Conservation (phyloP, 2,888 invertebrate genomes). For the Andricus quercusramuli region DNA sequence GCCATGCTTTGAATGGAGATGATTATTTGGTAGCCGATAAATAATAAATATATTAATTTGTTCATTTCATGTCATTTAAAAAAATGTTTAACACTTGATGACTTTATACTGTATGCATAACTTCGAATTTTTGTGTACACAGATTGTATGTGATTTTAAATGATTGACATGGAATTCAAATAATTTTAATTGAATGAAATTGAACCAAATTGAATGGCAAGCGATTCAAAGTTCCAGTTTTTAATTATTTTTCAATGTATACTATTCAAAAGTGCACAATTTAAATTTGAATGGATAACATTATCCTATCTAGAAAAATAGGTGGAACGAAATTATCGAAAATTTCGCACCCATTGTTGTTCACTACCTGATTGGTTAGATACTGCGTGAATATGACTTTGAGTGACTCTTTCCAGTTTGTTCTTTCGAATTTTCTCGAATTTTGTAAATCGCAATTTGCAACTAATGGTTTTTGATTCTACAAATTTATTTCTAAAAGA, state of each 20-base stretch:
- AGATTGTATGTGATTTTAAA: neutral
- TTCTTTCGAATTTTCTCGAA: too few relatives aligned
- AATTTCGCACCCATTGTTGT: too few relatives aligned
- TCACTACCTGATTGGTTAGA: too few relatives aligned
- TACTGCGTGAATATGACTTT: too few relatives aligned
- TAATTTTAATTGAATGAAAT: neutral
- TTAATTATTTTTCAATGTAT: neutral
- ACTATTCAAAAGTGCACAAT: neutral
- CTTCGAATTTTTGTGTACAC: neutral
- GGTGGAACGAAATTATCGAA: too few relatives aligned
- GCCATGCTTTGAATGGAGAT: neutral
- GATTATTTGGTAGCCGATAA: constrained; percentile 1
- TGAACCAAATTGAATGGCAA: neutral
- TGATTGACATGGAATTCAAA: neutral
- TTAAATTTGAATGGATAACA: constrained; percentile 23
- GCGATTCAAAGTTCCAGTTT: neutral
- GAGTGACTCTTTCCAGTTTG: too few relatives aligned
- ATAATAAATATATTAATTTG: neutral
- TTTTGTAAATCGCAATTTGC: too few relatives aligned
- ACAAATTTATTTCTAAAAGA: too few relatives aligned
- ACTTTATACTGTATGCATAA: neutral
- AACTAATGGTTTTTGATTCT: too few relatives aligned
- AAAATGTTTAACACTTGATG: neutral
- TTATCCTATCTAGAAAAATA: neutral
- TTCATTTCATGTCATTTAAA: neutral